Evolutionary conservation across 1,140 invertebrate genomes (phyloP), one percentile per base, ranked within the genome.

Genomic region (Drosophila nebulosa): DNA sequence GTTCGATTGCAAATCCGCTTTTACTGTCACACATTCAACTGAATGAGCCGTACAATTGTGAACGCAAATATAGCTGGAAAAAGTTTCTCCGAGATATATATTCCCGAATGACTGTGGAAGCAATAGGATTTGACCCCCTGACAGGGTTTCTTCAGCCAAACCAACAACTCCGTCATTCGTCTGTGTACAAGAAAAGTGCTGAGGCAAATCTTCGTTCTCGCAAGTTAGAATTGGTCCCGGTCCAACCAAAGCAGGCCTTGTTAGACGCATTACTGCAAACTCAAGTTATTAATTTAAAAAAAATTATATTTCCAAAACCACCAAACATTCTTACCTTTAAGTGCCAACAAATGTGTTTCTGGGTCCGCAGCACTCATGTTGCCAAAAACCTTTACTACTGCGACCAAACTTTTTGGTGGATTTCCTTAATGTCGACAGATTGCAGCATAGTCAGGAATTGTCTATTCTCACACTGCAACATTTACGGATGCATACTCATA

Each of bases 21-120:
- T 97, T 1, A 98, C 95, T 16, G 93, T 94, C 16, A 98, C 96
- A 92, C 97, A 95, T 73, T 96, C 95, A 10, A 97, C 96, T 9
- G 94, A 85, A 92, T 97, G 95, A 68, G 94, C 94, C 59, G 97
- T 98, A 90, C 98, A 97, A 93, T 99, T 99, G 86, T 99, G 97
- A 52, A 99, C 96, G 93, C 97, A 98, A 56, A 99, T 95, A 90
- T 99, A 99, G 91, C 98, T 98, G 1, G 98, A 97, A 93, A 99
- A 99, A 21, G 97, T 99, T 94, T 99, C 98, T 16, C 99, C 99
- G 18, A 95, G 86, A 79, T 95, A 95, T 74, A 94, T 94, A 85
- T 94, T 95, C 92, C 98, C 98, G 93, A 99, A 99, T 92, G 97
- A 98, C 93, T 99, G 98, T 36, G 98, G 98, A 24, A 99, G 92